These are phyloP conservation scores for Hyppa rectilinea DNA, from an alignment of 2,888 invertebrate genomes.

Conservation along the genomic window DNA sequence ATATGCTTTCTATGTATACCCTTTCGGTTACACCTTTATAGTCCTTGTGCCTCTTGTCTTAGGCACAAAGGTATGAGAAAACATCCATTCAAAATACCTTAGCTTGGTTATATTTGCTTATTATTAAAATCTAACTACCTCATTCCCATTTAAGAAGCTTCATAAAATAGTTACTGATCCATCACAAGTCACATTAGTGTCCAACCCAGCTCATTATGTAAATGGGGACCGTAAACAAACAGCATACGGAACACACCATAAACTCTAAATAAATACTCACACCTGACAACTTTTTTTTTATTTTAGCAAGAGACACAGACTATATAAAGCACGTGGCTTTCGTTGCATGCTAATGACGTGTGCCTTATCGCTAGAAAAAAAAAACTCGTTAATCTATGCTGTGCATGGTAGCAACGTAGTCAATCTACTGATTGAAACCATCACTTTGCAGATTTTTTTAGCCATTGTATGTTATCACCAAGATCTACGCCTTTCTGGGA, in stretches of 20 bases:
- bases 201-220: slow-evolving; percentile 41
- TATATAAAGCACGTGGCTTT: slow-evolving; percentile 54
- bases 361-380: slow-evolving; percentile 45
- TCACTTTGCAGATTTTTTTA: slow-evolving; percentile 37
- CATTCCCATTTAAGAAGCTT: slow-evolving; percentile 14
- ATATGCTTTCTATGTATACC: no score
- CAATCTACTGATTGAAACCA: slow-evolving; percentile 39
- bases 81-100: neutral
- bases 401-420: slow-evolving; percentile 38
- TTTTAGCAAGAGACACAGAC: slow-evolving; percentile 43
- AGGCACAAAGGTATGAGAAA: neutral
- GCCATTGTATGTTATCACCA: slow-evolving; percentile 45
- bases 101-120: slow-evolving; percentile 7
- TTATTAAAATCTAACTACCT: slow-evolving; percentile 34
- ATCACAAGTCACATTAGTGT: neutral
- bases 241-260: slow-evolving; percentile 55
- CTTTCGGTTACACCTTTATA: no score
- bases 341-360: slow-evolving; percentile 55
- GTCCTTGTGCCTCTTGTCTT: neutral
- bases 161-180: slow-evolving; percentile 28
- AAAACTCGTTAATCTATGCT: slow-evolving; percentile 59
- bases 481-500: slow-evolving; percentile 47
- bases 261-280: slow-evolving; percentile 52
- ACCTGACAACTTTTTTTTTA: slow-evolving; percentile 59
- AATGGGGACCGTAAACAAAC: slow-evolving; percentile 50